phyloP scores from a whole-genome alignment of 2,113 vertebrate species.

The Dolichotis patagonum region DNA sequence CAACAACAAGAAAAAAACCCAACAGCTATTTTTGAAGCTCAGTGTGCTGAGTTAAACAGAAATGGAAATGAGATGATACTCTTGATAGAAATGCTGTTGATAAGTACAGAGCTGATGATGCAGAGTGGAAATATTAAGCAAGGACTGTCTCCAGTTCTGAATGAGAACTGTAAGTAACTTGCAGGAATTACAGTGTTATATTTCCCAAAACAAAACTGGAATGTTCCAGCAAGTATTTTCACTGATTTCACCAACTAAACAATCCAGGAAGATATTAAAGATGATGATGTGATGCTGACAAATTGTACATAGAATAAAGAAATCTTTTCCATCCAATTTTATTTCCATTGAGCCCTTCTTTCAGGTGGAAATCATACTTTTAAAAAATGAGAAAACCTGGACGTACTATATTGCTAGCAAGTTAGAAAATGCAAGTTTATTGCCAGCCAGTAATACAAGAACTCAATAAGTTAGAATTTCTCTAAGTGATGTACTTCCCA shows the following conservation, averaged over 20 bases:
- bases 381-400: constrained; percentile 44
- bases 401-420: not conserved
- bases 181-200: not conserved
- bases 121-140: constrained; percentile 25
- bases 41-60: constrained; percentile 16
- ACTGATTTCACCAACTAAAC: constrained; percentile 46
- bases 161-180: constrained; percentile 34
- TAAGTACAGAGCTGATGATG: not conserved
- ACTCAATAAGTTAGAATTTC: constrained; percentile 49
- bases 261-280: not conserved
- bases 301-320: not conserved
- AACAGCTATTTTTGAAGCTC: not conserved
- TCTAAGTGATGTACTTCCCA: constrained; percentile 56
- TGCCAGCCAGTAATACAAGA: constrained; percentile 55
- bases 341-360: not conserved
- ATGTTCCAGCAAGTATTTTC: constrained; percentile 3
- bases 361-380: constrained; percentile 42
- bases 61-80: constrained; percentile 36
- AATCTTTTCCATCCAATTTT: not conserved
- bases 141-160: not conserved
- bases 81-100: not conserved
- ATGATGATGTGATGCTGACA: not conserved
- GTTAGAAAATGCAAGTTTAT: constrained; percentile 29
- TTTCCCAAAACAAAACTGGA: constrained; percentile 56
- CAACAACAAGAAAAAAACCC: no score